These are phyloP conservation scores for Dromococcyx pavoninus DNA, from an alignment of 2,797 vertebrate species.

Conservation along the genomic window DNA sequence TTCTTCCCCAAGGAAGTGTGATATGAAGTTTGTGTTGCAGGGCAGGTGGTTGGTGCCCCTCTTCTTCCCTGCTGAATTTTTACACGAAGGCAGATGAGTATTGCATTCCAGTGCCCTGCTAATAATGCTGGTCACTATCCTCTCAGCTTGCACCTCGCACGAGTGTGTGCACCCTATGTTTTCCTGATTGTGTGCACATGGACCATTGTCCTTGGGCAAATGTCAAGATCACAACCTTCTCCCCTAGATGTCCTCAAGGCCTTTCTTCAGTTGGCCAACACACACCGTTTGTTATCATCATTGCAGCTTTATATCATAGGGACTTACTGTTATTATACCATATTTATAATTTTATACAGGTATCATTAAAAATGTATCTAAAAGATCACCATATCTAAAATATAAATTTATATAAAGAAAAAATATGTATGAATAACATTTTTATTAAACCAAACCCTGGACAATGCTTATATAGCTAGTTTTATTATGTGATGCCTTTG, in stretches of 20 bases:
- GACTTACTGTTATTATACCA: background rate
- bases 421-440: background rate
- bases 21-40: background rate
- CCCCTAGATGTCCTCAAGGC: background rate
- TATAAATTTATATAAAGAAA: background rate
- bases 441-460: background rate
- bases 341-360: background rate
- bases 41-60: background rate
- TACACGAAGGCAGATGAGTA: background rate
- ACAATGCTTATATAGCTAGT: background rate
- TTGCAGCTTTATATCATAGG: background rate
- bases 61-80: background rate
- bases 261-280: background rate
- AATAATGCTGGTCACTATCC: background rate
- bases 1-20: background rate
- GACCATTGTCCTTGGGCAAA: accelerated
- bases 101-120: background rate
- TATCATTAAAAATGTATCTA: too few species aligned
- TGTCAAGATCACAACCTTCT: background rate
- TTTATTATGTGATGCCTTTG: background rate
- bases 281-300: background rate
- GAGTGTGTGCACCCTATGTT: accelerated
- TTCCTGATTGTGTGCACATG: accelerated
- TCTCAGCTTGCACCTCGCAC: accelerated
- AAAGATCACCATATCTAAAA: too few species aligned